Evolutionary conservation across 92 coral and sea anemone species (phyloP), one percentile per base, ranked within the genome.

Genomic region (Palythoa grandiflora): DNA sequence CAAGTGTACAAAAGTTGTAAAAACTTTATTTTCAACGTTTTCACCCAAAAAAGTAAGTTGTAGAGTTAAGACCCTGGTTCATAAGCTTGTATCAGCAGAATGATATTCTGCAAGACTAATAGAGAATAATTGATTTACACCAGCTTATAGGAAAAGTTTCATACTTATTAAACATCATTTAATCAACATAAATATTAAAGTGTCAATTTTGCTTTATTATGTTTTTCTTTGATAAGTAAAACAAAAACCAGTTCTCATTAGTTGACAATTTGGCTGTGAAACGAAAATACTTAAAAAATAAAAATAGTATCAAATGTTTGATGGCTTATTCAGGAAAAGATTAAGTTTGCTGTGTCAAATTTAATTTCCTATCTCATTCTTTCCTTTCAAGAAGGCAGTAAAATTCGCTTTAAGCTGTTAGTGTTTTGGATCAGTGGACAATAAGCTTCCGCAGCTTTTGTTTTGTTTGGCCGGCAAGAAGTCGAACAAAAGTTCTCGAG

Each of bases 141-240:
- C 61, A 47, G 71, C 20, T 47, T 47, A 81, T 81, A 63, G 60
- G 40, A 66, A 66, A 51, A 66, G 12, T 77, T 77, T 77, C 48
- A 77, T 81, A 35, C 86, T 63, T 66, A 81, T 48, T 81, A 68
- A 81, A 81, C 86, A 81, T 66, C 86, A 60, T 68, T 81, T 81
- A 81, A 81, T 81, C 61, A 81, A 48, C 59, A 81, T 81, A 63
- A 81, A 66, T 81, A 81, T 50, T 51, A 81, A 81, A 66, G 76
- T 81, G 86, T 68, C 86, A 66, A 81, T 88, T 83, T 54, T 83
- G 68, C 48, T 83, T 91, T 83, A 75, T 87, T 88, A 47, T 38
- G 73, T 54, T 76, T 57, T 88, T 71, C 72, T 88, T 83, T 76
- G 71, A 88, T 73, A 88, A 83, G 78, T 87, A 83, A 78, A 87